A percentile compares a stretch with the other conserved stretches of the same genome.
Conservation (phyloP, 2,113 vertebrate genomes). For the Murina feae region DNA sequence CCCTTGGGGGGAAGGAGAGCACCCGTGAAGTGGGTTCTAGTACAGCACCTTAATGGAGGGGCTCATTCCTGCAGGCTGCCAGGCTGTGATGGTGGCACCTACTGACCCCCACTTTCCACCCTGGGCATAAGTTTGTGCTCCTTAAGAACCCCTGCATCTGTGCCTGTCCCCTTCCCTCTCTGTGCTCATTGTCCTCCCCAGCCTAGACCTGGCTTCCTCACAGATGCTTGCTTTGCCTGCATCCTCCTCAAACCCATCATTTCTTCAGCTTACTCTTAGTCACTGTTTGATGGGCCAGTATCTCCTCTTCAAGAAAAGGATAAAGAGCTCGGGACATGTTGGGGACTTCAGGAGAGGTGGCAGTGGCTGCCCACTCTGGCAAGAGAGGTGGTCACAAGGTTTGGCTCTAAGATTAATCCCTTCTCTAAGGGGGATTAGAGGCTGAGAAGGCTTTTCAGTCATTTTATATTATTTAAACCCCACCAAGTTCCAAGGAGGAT, state of each 20-base stretch:
- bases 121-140: neutral
- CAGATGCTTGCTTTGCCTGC: neutral
- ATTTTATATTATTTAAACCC: constrained; percentile 48
- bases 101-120: neutral
- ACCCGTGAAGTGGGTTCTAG: neutral
- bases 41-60: neutral
- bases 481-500: constrained; percentile 51
- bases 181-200: neutral
- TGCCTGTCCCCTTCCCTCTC: neutral
- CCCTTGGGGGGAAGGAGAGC: neutral
- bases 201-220: neutral
- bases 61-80: neutral
- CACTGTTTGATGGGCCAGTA: neutral
- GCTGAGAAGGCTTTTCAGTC: neutral
- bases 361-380: neutral
- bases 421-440: constrained; percentile 22
- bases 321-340: neutral
- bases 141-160: too few species aligned
- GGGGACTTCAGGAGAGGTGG: neutral
- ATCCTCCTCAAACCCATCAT: neutral
- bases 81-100: too few species aligned
- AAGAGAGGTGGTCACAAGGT: constrained; percentile 45
- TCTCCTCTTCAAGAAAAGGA: neutral
- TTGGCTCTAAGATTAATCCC: constrained; percentile 35
- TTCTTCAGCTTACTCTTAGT: neutral